Base-by-base conservation (phyloP, 2,888 invertebrate genomes). In the Ichneumoninae sp. region DNA sequence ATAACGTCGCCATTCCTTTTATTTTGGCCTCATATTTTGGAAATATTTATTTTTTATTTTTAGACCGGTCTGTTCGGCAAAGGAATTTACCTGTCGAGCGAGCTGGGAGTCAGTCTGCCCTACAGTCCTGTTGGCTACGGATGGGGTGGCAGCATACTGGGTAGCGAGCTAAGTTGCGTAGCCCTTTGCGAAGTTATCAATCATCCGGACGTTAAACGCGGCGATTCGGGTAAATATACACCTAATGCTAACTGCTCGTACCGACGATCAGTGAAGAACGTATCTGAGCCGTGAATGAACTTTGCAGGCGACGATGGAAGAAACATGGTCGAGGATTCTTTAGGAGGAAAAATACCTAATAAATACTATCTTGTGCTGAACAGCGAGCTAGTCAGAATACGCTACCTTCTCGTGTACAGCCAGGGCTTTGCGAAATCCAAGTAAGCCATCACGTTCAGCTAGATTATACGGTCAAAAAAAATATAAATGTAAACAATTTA, bases 121-220 rank as follows among this genome's bases (percentile, higher is more conserved):
- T 96, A 96, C 90, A 97, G 97, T 91, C 97, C 96, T 44, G 95
- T 95, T 86, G 96, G 96, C n/a, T 95, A 95, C 90, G 95, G 96
- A 13, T 97, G 98, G 98, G 96, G 96, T 33, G 96, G 96, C 10
- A 97, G 97, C 89, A 94, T 95, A 82, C 95, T 97, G 73, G 98
- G 98, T 1, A 95, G 96, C n/a, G 95, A 96, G 86, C 94, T 97
- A 73, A 96, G 97, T 57, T 96, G 97, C 91, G 95, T 98, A 68
- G 97, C 97, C 2, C 94, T 98, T 84, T 97, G 98, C 94, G 97
- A 98, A 94, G 95, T 97, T 75, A 95, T 98, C 68, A 95, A 97
- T 93, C 96, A 97, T 90, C 95, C 96, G 1, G 95, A 95, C 76
- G 95, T 95, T 13, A 95, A 95, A 83, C 88, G 89, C 86, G 93